A percentile compares a stretch with the other conserved stretches of the same genome.
phyloP scores from a whole-genome alignment of 2,113 vertebrate genomes.

The Stegostoma tigrinum region DNA sequence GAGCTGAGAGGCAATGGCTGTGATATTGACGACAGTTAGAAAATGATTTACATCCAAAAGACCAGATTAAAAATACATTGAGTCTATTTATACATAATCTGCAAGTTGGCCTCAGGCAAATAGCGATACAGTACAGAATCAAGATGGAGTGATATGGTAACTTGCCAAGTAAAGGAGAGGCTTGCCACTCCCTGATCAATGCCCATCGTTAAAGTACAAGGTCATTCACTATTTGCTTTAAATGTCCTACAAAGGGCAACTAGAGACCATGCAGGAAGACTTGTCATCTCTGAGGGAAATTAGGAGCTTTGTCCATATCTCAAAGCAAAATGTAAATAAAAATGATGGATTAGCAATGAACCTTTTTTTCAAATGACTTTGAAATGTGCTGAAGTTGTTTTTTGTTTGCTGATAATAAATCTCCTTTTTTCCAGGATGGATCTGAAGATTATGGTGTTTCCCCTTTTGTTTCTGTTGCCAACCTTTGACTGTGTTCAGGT shows the following conservation, averaged over 20 bases:
- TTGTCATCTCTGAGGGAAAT: neutral
- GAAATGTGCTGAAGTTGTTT: neutral
- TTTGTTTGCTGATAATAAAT: constrained; percentile 6
- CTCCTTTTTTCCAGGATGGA: constrained; percentile 44
- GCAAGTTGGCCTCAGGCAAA: neutral
- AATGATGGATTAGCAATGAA: neutral
- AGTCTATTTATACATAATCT: neutral
- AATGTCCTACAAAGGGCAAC: neutral
- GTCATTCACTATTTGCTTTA: neutral
- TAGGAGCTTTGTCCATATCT: neutral
- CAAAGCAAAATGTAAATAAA: neutral
- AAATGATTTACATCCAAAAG: neutral
- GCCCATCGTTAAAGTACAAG: neutral
- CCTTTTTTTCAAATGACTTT: neutral
- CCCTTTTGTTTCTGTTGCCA: neutral
- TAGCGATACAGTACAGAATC: neutral
- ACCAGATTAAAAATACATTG: neutral
- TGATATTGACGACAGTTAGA: neutral
- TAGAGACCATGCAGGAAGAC: neutral
- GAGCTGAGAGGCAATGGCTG: neutral
- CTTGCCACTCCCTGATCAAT: neutral
- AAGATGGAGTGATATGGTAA: neutral
- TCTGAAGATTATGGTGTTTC: constrained; percentile 36
- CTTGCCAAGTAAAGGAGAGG: neutral
- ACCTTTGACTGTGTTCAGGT: neutral